phyloP scores from a whole-genome alignment of 1,140 invertebrate genomes.

The Ericerus pela region DNA sequence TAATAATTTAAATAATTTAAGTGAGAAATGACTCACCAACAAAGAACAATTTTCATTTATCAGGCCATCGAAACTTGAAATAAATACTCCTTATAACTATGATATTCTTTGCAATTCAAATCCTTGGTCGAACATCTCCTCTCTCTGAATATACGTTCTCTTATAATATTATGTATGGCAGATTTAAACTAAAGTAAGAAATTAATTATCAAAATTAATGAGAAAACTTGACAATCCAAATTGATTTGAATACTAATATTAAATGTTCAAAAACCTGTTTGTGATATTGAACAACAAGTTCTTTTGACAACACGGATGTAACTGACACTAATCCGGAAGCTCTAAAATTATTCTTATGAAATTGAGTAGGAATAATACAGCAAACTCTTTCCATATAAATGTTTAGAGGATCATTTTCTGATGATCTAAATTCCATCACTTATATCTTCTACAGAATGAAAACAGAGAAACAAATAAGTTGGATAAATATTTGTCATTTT shows the following conservation, averaged over 20 bases:
- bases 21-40: not conserved
- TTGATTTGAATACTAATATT: not conserved
- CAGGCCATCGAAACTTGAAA: constrained; percentile 7
- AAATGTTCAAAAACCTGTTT: no score
- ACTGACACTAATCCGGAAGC: not conserved
- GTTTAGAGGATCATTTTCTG: not conserved
- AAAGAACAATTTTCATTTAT: not conserved
- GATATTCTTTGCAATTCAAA: constrained; percentile 14
- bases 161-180: constrained; percentile 15
- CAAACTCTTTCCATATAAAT: not conserved
- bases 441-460: constrained; percentile 1
- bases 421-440: not conserved
- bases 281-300: not conserved
- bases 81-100: constrained; percentile 15
- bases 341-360: not conserved
- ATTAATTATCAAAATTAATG: not conserved
- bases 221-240: not conserved
- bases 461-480: not conserved
- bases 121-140: constrained; percentile 15
- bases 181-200: constrained; percentile 14
- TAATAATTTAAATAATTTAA: not conserved
- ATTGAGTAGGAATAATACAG: not conserved
- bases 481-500: not conserved
- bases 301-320: not conserved
- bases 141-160: no score